phyloP scores from a whole-genome alignment of 2,113 vertebrate species.

The Acanthisitta chloris region DNA sequence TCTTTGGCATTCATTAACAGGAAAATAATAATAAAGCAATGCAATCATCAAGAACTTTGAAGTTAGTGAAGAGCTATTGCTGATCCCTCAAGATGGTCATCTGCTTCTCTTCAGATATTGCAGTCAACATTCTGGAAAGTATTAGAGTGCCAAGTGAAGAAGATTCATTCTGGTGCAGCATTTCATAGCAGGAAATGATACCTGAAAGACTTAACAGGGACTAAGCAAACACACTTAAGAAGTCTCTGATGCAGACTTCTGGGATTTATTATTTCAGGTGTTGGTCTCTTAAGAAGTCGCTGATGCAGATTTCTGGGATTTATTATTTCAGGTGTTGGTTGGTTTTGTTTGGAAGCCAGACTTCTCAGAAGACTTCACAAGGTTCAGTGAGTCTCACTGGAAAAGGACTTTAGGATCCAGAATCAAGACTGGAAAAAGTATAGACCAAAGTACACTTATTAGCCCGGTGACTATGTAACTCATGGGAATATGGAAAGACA shows the following conservation, averaged over 20 bases:
- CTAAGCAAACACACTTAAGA: too few species aligned
- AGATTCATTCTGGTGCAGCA: not conserved
- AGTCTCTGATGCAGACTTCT: not conserved
- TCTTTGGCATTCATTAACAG: not conserved
- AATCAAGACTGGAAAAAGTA: not conserved
- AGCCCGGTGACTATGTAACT: not conserved
- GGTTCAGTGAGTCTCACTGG: not conserved
- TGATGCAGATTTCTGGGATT: not conserved
- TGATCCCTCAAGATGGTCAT: conserved; percentile 12
- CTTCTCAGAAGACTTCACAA: not conserved
- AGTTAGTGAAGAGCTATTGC: not conserved
- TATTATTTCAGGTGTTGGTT: not conserved
- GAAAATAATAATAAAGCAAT: not conserved
- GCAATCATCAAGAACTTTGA: not conserved
- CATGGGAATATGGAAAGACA: not conserved
- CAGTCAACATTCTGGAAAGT: not conserved
- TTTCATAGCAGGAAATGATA: not conserved
- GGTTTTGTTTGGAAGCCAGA: not conserved
- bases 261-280: not conserved
- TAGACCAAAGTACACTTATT: not conserved
- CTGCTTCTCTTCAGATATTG: not conserved
- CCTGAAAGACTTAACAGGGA: not conserved
- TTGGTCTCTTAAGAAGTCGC: not conserved
- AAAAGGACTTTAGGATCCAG: not conserved
- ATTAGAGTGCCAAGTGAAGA: not conserved